Evolutionary conservation across 2,888 invertebrate species (phyloP).

Genomic region (Acleris sparsana): DNA sequence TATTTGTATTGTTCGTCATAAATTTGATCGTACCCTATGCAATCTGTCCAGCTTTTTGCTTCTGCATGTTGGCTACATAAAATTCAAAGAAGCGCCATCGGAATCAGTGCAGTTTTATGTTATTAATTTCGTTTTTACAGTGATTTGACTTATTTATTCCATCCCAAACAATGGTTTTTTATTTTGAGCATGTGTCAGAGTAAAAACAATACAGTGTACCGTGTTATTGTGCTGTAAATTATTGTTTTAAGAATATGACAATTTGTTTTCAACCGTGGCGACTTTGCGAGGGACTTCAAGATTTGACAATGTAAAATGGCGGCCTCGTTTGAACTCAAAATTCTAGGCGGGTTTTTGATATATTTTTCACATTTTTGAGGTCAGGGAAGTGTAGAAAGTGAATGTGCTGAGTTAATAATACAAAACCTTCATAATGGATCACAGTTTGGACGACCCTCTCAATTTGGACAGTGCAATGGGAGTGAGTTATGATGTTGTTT

Average conservation of each 20-base stretch:
- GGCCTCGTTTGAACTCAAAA: slow-evolving; percentile 79
- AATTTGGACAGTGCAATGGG: slow-evolving; percentile 70
- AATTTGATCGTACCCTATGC: slow-evolving; percentile 25
- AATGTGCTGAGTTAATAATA: slow-evolving; percentile 34
- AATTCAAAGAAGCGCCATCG: slow-evolving; percentile 82
- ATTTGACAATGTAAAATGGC: slow-evolving; percentile 82
- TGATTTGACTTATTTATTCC: slow-evolving; percentile 16
- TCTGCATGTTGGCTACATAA: slow-evolving; percentile 59
- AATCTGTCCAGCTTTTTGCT: slow-evolving; percentile 1
- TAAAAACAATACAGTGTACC: slow-evolving; percentile 11
- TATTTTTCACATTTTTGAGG: slow-evolving; percentile 37
- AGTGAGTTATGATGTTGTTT: slow-evolving; percentile 57
- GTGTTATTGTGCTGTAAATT: slow-evolving; percentile 34
- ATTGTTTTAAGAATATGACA: slow-evolving; percentile 46
- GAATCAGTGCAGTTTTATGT: slow-evolving; percentile 53
- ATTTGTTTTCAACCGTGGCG: slow-evolving; percentile 82
- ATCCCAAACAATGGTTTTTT: slow-evolving; percentile 6
- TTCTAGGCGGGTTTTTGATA: slow-evolving; percentile 50
- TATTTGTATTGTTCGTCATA: neutral
- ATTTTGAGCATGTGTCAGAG: slow-evolving; percentile 10
- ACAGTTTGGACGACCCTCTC: slow-evolving; percentile 71
- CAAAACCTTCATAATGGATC: slow-evolving; percentile 62
- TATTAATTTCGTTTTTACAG: slow-evolving; percentile 41
- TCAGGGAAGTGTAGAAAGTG: slow-evolving; percentile 33
- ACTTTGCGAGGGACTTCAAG: slow-evolving; percentile 59